phyloP scores from a whole-genome alignment of 2,888 invertebrate genomes.

The Himalopsyche tibetana region DNA sequence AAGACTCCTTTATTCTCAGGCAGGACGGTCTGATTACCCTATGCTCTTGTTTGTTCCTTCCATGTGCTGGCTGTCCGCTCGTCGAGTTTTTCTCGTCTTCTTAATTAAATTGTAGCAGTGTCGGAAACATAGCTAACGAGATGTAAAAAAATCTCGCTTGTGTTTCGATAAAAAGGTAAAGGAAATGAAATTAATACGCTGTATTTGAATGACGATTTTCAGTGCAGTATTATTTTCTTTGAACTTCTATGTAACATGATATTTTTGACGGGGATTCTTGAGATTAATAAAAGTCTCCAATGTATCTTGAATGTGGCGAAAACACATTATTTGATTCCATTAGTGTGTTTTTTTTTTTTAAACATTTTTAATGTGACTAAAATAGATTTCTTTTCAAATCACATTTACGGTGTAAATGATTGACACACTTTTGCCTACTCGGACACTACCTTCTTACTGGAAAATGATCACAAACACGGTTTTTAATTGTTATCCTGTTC shows the following conservation, averaged over 20 bases:
- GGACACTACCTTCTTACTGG: too few relatives aligned
- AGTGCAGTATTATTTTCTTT: constrained; percentile 22
- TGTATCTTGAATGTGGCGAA: too few relatives aligned
- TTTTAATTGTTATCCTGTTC: too few relatives aligned
- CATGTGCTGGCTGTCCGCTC: constrained; percentile 39
- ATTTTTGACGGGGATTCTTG: neutral
- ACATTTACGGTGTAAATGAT: too few relatives aligned
- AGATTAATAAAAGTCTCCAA: neutral
- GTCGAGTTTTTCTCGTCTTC: constrained; percentile 44
- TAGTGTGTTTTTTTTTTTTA: too few relatives aligned
- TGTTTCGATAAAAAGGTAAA: constrained; percentile 40
- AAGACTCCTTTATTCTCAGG: constrained; percentile 39
- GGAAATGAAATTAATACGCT: constrained; percentile 33
- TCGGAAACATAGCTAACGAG: constrained; percentile 47
- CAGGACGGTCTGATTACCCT: constrained; percentile 57
- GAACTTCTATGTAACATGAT: constrained; percentile 33
- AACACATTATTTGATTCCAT: too few relatives aligned
- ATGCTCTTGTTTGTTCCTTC: constrained; percentile 47
- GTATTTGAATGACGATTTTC: constrained; percentile 32
- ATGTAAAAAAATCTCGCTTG: constrained; percentile 39
- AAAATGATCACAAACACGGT: too few relatives aligned
- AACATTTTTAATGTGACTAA: too few relatives aligned
- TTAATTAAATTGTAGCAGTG: constrained; percentile 55
- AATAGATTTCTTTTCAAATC: too few relatives aligned
- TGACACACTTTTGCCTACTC: too few relatives aligned